Percentiles rank a stretch among this genome's conserved stretches.
Conservation (phyloP, 2,113 vertebrate genomes). For the Leptocoma aspasia region DNA sequence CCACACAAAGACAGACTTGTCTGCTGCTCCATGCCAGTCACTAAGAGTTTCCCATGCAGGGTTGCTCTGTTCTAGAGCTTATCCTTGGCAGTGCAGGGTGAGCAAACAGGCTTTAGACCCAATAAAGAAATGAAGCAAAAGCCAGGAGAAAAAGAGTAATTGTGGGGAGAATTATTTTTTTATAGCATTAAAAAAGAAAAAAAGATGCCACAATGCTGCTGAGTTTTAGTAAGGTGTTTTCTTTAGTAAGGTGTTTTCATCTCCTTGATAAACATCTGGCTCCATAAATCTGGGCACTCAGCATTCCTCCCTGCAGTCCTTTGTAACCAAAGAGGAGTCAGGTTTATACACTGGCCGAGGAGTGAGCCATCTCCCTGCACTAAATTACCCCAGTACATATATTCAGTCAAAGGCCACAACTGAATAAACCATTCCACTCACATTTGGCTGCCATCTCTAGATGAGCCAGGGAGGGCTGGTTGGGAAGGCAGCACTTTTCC, state of each 20-base stretch:
- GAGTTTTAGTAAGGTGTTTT: background rate
- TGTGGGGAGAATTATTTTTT: background rate
- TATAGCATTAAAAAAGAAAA: background rate
- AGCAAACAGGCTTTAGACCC: background rate
- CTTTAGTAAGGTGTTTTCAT: background rate
- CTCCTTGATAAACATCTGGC: background rate
- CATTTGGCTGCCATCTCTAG: background rate
- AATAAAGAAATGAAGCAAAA: rapidly evolving
- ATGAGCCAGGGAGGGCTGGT: background rate
- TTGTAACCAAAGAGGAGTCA: rapidly evolving
- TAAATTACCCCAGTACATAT: background rate
- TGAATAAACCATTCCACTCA: background rate
- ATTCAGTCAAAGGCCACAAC: background rate
- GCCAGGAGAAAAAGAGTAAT: background rate
- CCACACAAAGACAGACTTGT: background rate
- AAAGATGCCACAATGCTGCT: background rate
- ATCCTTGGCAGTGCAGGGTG: background rate
- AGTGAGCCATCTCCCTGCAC: background rate
- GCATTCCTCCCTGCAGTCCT: background rate
- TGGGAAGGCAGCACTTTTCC: background rate
- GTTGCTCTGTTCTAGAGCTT: background rate
- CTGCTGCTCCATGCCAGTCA: background rate
- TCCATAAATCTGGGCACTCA: background rate
- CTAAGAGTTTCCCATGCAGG: background rate
- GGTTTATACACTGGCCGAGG: rapidly evolving